Conservation (phyloP, 2,797 vertebrate genomes). For the Sebastes taczanowskii region DNA sequence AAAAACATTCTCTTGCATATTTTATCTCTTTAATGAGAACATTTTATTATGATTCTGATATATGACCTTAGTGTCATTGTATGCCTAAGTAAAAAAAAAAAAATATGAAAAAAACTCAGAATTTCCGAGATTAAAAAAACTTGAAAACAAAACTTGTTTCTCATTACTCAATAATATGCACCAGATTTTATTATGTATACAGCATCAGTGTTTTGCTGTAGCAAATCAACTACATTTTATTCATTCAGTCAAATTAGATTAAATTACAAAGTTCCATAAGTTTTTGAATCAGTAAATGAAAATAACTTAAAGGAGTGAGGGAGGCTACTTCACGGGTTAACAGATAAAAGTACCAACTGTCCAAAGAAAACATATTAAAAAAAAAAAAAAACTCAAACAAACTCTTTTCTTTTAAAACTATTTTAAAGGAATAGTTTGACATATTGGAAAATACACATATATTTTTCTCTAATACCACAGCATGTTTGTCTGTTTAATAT, state of each 20-base stretch:
- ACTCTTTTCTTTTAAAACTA: too few relatives aligned
- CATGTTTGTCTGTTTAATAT: not conserved
- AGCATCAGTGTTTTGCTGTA: not conserved
- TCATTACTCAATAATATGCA: not conserved
- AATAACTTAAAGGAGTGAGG: not conserved
- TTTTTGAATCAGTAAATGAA: not conserved
- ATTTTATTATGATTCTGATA: not conserved
- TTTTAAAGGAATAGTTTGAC: too few relatives aligned
- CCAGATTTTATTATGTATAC: not conserved
- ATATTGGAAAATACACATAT: too few relatives aligned
- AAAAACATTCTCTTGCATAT: not conserved
- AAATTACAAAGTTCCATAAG: not conserved
- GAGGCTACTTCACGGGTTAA: not conserved
- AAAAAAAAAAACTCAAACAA: too few relatives aligned
- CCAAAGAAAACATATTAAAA: not conserved
- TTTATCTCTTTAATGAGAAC: slow-evolving; percentile 1
- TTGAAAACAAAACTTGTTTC: not conserved
- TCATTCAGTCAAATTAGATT: not conserved
- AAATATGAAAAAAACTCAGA: too few relatives aligned
- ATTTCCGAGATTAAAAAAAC: too few relatives aligned
- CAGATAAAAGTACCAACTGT: not conserved
- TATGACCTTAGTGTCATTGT: not conserved
- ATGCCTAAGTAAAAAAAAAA: too few relatives aligned
- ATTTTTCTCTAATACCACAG: too few relatives aligned
- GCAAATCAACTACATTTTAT: not conserved